Base-by-base conservation (phyloP, 2,888 invertebrate genomes). In the Uloborus plumipes region DNA sequence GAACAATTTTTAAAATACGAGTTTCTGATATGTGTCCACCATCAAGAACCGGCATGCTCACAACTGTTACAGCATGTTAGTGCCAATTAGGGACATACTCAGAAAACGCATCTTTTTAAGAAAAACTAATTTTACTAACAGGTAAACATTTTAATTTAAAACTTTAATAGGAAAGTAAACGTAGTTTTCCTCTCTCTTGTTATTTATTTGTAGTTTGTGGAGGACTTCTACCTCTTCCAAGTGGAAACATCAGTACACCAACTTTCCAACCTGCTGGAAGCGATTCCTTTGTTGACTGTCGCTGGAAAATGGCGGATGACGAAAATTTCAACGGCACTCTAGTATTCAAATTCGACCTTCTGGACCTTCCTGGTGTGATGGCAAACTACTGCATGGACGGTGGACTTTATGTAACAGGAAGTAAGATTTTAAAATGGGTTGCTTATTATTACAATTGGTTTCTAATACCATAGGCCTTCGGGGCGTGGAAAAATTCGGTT, bases 321-420 rank as follows among this genome's bases (percentile, higher is more conserved):
- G 49, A 86, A 75, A 69, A 85, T 18, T 72, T 85, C 18, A 88
- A 87, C 67, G 88, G 87, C 84, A 89, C 89, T 18, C 84, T 90
- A 31, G 87, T 88, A 1, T 80, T 90, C 18, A 87, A 86, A 3
- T 88, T 90, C 69, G 71, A 76, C 18, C 65, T 82, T 26, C 74
- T 89, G 53, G 88, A 88, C 70, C 84, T 88, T n/a, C 74, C 85
- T 1, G 74, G 84, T 15, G 7, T 31, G 16, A 13, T 55, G 20
- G 61, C 83, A 3, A 67, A 72, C n/a, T 83, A 72, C 22, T 83
- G 83, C 77, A 74, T 67, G 47, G 20, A 59, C 0, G 67, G 62
- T 0, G 22, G 65, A 7, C 2, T 82, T 4, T 76, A 71, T 16
- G 4, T 71, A 15, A 15, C 4, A n/a, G 61, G 59, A 70, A 47